A percentile compares a stretch with the other conserved stretches of the same genome.
Conservation (phyloP, 2,888 invertebrate species). For the Clunio marinus region DNA sequence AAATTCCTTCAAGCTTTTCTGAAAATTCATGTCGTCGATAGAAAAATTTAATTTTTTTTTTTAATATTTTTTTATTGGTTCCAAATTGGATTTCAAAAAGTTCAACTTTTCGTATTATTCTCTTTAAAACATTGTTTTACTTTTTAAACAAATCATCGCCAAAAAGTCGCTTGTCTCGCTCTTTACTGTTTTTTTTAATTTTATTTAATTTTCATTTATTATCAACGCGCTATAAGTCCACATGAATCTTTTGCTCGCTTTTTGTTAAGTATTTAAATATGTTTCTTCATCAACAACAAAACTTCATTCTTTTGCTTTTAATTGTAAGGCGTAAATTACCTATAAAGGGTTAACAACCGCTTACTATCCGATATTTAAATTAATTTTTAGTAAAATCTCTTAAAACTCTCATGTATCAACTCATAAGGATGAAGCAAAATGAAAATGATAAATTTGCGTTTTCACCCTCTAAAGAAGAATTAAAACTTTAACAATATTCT, state of each 20-base stretch:
- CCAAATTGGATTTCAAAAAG: slow-evolving; percentile 20
- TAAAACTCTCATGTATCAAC: not conserved
- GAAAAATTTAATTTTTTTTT: not conserved
- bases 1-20: too few species aligned
- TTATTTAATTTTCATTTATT: too few species aligned
- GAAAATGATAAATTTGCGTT: too few species aligned
- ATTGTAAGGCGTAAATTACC: not conserved
- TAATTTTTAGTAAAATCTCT: slow-evolving; percentile 2
- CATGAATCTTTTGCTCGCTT: not conserved
- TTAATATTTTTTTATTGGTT: slow-evolving; percentile 28
- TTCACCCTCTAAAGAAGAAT: too few species aligned
- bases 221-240: too few species aligned
- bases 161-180: slow-evolving; percentile 13
- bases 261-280: too few species aligned
- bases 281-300: too few species aligned
- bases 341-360: too few species aligned
- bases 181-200: not conserved
- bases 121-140: not conserved
- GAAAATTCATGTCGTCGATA: too few species aligned
- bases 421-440: too few species aligned
- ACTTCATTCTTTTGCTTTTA: not conserved
- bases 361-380: not conserved
- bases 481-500: too few species aligned
- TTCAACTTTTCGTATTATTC: slow-evolving; percentile 7
- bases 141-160: not conserved